Evolutionary conservation across 2,113 vertebrate species (phyloP).

Genomic region (Ptychochromis oligacanthus): DNA sequence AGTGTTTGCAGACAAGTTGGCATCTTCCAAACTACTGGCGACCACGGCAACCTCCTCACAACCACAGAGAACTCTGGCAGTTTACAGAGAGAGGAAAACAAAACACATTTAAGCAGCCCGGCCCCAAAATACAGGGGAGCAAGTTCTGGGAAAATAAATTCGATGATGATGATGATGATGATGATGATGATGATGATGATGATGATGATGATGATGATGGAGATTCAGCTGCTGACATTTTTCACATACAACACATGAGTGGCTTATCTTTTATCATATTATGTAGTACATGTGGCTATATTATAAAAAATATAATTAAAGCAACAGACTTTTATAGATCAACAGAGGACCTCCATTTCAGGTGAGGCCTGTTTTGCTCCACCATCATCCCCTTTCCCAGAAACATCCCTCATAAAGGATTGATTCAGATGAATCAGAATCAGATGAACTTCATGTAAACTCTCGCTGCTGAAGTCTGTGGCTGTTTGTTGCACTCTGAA

Average conservation of each 20-base stretch:
- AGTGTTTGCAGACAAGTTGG: no score
- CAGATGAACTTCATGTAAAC: neutral
- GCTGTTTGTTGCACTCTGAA: neutral
- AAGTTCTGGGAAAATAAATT: neutral
- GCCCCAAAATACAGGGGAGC: no score
- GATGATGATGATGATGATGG: neutral
- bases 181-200: neutral
- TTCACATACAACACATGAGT: no score
- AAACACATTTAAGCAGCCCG: no score
- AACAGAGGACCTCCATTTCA: no score
- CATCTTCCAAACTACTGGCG: no score
- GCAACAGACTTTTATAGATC: neutral
- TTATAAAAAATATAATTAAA: neutral
- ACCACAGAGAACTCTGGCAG: no score
- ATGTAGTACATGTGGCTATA: neutral
- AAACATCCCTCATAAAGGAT: neutral
- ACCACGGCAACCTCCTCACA: no score
- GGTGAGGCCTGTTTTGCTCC: neutral
- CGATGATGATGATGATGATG: neutral
- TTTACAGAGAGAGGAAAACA: no score
- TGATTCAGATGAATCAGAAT: neutral
- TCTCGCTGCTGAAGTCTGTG: no score
- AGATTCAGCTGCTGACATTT: no score
- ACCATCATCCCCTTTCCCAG: neutral
- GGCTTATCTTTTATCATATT: neutral